Evolutionary conservation across 2,888 invertebrate genomes (phyloP).

Genomic region (Protophormia terraenovae): DNA sequence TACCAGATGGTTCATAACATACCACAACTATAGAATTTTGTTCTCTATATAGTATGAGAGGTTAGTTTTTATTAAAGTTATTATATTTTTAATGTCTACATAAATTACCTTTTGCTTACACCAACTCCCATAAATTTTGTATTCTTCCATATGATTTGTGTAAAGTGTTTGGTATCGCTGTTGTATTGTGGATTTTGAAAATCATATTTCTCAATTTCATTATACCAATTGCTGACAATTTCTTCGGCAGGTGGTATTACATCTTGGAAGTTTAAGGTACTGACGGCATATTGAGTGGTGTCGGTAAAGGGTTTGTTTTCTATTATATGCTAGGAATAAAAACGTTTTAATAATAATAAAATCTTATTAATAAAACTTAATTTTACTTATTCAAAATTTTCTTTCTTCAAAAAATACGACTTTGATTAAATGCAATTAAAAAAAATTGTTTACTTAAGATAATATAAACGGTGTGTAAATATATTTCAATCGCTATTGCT

Average conservation of each 20-base stretch:
- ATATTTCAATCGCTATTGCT: too few species aligned
- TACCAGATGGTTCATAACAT: constrained; percentile 69
- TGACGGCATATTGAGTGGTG: neutral
- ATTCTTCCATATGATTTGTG: constrained; percentile 91
- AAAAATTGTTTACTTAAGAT: too few species aligned
- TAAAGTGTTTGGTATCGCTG: constrained; percentile 89
- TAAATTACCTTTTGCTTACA: constrained; percentile 82
- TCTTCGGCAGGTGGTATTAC: constrained; percentile 82
- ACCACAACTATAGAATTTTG: constrained; percentile 57
- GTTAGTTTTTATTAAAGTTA: neutral
- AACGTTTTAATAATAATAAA: neutral
- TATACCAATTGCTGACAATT: constrained; percentile 91
- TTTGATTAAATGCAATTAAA: too few species aligned
- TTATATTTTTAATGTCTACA: neutral
- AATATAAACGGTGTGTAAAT: too few species aligned
- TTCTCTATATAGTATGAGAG: constrained; percentile 51
- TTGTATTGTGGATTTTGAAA: constrained; percentile 85
- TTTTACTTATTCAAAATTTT: too few species aligned
- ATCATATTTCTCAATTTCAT: constrained; percentile 86
- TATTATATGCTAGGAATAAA: neutral
- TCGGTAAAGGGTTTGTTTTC: neutral
- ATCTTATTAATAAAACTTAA: too few species aligned
- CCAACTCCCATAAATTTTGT: constrained; percentile 90
- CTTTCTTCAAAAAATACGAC: too few species aligned
- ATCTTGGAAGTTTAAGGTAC: neutral